phyloP scores from a whole-genome alignment of 2,113 vertebrate species.

The Chaenocephalus aceratus region DNA sequence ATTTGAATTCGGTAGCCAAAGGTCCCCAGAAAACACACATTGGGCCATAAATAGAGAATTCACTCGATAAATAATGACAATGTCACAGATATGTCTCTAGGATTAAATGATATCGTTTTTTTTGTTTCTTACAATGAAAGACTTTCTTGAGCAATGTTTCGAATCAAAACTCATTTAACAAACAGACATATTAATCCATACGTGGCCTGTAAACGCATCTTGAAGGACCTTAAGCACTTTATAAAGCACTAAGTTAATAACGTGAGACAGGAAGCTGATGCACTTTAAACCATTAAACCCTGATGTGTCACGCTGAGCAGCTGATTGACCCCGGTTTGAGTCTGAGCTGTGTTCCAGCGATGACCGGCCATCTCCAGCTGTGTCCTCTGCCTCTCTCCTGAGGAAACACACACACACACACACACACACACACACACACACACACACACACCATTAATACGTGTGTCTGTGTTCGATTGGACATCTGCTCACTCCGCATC shows the following conservation, averaged over 20 bases:
- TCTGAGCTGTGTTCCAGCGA: background rate
- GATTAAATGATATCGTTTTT: no score
- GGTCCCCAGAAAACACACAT: no score
- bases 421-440: background rate
- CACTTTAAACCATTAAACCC: slow-evolving; percentile 39
- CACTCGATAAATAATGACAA: no score
- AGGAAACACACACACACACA: slow-evolving; percentile 4
- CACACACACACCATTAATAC: background rate
- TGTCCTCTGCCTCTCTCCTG: slow-evolving; percentile 38
- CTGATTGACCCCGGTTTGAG: slow-evolving; percentile 37
- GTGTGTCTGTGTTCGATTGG: slow-evolving; percentile 20
- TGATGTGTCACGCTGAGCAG: slow-evolving; percentile 30
- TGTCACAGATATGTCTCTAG: no score
- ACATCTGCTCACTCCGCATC: slow-evolving; percentile 56
- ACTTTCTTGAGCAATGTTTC: slow-evolving; percentile 15
- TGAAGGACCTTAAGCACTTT: slow-evolving; percentile 40
- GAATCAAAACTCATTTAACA: slow-evolving; percentile 2
- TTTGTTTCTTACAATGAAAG: no score
- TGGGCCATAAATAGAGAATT: slow-evolving; percentile 6
- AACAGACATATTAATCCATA: slow-evolving; percentile 13
- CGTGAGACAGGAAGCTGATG: slow-evolving; percentile 20
- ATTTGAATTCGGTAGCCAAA: no score
- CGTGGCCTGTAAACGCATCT: slow-evolving; percentile 32
- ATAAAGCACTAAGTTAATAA: slow-evolving; percentile 52
- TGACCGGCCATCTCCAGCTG: slow-evolving; percentile 40